Evolutionary conservation across 2,888 invertebrate species (phyloP).

Genomic region (Pristionchus japonicus): DNA sequence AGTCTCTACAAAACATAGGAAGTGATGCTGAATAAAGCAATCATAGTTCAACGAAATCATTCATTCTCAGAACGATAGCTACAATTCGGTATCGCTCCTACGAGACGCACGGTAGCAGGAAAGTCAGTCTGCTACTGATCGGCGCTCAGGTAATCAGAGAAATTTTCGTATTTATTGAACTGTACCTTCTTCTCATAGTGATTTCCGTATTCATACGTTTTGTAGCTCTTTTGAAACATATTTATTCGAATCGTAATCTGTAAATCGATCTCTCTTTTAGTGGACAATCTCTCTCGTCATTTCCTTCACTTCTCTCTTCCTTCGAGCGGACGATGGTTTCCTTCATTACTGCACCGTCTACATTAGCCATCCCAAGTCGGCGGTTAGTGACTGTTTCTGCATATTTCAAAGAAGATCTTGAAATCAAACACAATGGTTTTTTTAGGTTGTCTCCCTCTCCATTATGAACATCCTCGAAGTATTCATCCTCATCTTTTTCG

Average conservation of each 20-base stretch:
- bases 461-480: conserved; percentile 58
- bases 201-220: neutral
- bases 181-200: no score
- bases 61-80: conserved; percentile 56
- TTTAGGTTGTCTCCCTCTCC: conserved; percentile 53
- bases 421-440: neutral
- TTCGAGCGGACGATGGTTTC: conserved; percentile 56
- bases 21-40: no score
- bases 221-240: neutral
- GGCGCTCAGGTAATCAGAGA: conserved; percentile 50
- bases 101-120: conserved; percentile 56
- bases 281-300: conserved; percentile 56
- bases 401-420: neutral
- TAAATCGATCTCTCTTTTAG: conserved; percentile 24
- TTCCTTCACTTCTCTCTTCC: conserved; percentile 52
- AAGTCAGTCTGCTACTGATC: conserved; percentile 52
- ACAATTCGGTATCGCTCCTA: conserved; percentile 60
- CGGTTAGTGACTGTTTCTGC: conserved; percentile 45
- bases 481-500: conserved; percentile 54
- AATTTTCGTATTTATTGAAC: neutral
- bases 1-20: no score
- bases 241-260: neutral
- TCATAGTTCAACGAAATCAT: no score
- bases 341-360: conserved; percentile 62
- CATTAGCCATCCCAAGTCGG: conserved; percentile 60